These are phyloP conservation scores for Cotesia vestalis DNA, from an alignment of 1,140 invertebrate species.

Conservation along the genomic window DNA sequence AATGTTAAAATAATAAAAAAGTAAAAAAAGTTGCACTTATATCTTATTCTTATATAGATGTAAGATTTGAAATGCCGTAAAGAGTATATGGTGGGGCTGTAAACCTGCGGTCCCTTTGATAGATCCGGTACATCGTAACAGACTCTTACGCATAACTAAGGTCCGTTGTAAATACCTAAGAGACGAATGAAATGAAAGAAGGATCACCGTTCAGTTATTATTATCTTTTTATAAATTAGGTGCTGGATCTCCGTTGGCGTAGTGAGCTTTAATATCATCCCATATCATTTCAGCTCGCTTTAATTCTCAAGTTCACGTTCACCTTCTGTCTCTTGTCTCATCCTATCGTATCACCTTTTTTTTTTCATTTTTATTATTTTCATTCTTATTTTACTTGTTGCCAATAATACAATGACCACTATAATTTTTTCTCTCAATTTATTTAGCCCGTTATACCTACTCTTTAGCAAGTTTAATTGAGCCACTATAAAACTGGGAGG, in stretches of 20 bases:
- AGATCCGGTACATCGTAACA: constrained; percentile 51
- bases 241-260: neutral
- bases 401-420: constrained; percentile 23
- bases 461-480: constrained; percentile 47
- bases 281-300: neutral
- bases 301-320: neutral
- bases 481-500: constrained; percentile 42
- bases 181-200: constrained; percentile 21
- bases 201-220: neutral
- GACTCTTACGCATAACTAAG: constrained; percentile 43
- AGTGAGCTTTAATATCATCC: constrained; percentile 15
- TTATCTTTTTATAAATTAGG: constrained; percentile 33
- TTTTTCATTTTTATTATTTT: neutral
- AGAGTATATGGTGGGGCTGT: constrained; percentile 60
- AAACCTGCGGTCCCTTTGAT: constrained; percentile 62
- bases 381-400: neutral
- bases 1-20: constrained; percentile 20
- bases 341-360: neutral
- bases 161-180: constrained; percentile 55
- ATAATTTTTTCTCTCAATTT: constrained; percentile 23
- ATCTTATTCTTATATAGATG: constrained; percentile 50
- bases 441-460: constrained; percentile 15
- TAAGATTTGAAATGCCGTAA: constrained; percentile 59
- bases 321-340: neutral
- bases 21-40: constrained; percentile 29